A percentile compares a stretch with the other conserved stretches of the same genome.
phyloP scores from a whole-genome alignment of 2,113 vertebrate species.

The Bungarus multicinctus region DNA sequence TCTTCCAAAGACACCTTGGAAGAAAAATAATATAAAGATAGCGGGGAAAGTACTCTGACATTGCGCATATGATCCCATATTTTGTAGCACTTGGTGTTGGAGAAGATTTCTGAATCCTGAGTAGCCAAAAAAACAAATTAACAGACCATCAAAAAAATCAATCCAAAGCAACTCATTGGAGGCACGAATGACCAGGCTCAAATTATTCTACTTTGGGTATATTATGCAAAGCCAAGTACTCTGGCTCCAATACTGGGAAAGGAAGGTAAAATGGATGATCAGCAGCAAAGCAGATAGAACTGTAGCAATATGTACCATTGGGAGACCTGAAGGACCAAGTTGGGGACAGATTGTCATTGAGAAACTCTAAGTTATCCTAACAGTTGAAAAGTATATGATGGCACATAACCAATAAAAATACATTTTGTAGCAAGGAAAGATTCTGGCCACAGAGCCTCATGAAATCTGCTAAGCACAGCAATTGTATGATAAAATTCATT shows the following conservation, averaged over 20 bases:
- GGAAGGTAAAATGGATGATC: neutral
- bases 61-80: neutral
- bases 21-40: neutral
- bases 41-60: neutral
- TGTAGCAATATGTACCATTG: neutral
- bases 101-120: neutral
- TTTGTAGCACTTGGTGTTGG: neutral
- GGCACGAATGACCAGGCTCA: neutral
- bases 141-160: neutral
- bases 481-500: neutral
- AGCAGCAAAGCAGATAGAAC: neutral
- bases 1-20: neutral
- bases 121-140: neutral
- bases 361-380: neutral
- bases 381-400: neutral
- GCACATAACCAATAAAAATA: neutral
- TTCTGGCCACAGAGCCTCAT: neutral
- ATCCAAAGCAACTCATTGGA: neutral
- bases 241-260: neutral
- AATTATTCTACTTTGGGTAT: neutral
- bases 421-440: neutral
- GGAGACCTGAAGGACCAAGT: neutral
- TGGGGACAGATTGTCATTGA: neutral
- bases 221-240: neutral
- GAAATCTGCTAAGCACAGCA: neutral